Evolutionary conservation across 1,140 invertebrate species (phyloP), one percentile per base, ranked within the genome.

Genomic region (Bombus balteatus): DNA sequence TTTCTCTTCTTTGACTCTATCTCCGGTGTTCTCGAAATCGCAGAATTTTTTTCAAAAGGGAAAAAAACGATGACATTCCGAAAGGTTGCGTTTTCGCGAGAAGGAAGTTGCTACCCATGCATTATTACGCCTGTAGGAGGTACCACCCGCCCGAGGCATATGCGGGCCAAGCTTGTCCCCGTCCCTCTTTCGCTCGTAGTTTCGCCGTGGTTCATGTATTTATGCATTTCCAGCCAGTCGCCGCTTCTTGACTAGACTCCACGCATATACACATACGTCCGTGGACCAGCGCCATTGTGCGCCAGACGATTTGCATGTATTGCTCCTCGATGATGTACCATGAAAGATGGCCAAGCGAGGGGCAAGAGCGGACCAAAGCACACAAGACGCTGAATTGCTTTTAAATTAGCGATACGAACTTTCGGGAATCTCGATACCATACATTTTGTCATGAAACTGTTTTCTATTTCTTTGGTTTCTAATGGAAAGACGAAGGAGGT

Each of bases 131-230:
- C 88, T 93, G 92, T 92, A 90, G 91, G 81, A 93, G 88, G 88
- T 86, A 91, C 88, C 85, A 89, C 81, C 84, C 91, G 86, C 86
- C 89, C 86, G 91, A 87, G 90, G 91, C 92, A 94, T 94, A 94
- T 94, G 92, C 92, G 92, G 92, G 89, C 89, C 90, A 91, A 92
- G 88, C 89, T 88, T 83, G 83, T 89, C 73, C 86, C 87, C 83
- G 76, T 92, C 88, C 89, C 89, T 92, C 92, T 92, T 91, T 93
- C 86, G 76, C 76, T 87, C 87, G 77, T 75, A 89, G 90, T 81
- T 91, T 90, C 90, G 81, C 80, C 84, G 87, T 91, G 91, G 92
- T 91, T 95, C 94, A 95, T 95, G 93, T 94, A 94, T 94, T 95
- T 95, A 94, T 95, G 94, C 93, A 94, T 94, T 95, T 94, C 81